Base-by-base conservation (phyloP, 1,140 invertebrate species). In the Scaptomyza montana region DNA sequence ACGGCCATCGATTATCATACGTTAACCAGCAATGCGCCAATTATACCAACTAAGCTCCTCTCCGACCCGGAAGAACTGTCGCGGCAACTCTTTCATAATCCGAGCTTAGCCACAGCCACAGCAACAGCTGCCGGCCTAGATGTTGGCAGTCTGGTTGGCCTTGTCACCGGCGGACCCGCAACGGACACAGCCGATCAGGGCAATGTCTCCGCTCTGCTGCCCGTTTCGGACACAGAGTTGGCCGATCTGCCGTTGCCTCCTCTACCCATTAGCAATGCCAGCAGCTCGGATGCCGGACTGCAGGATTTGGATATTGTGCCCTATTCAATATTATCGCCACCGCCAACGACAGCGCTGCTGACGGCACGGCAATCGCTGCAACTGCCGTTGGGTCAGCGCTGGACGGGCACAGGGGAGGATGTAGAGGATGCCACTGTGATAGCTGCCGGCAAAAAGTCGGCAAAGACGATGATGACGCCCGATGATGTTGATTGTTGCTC, bases 51-150 rank as follows among this genome's bases (percentile, higher is more conserved):
- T 50, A 96, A 96, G 91, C 94, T 97, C 57, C 94, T 97, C 67
- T 94, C 94, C 60, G 96, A 97, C 92, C 95, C 96, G 9, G 96
- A 97, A 90, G 95, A 96, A 85, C 93, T 97, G 77, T 96, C 97
- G 90, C 92, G 95, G 21, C 96, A 96, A 90, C 93, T 97, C 41
- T 93, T 96, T 70, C 95, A 96, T 79, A 94, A 91, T 68, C 74
- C 91, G 55, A 80, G 84, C 68, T 91, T 92, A 61, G 79, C 87
- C 62, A 86, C 82, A 9, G 77, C 79, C 25, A 86, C 82, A n/a
- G 77, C 79, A 25, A 75, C 78, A 6, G 67, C 84, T n/a, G 66
- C 70, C 66, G 54, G 68, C 21, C 41, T 79, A 50, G 72, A 78
- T 53, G 80, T 85, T 39, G 71, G 65, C 64, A 80, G 79, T 51